Base-by-base conservation (phyloP, 1,140 invertebrate genomes). In the Drosophila willistoni region DNA sequence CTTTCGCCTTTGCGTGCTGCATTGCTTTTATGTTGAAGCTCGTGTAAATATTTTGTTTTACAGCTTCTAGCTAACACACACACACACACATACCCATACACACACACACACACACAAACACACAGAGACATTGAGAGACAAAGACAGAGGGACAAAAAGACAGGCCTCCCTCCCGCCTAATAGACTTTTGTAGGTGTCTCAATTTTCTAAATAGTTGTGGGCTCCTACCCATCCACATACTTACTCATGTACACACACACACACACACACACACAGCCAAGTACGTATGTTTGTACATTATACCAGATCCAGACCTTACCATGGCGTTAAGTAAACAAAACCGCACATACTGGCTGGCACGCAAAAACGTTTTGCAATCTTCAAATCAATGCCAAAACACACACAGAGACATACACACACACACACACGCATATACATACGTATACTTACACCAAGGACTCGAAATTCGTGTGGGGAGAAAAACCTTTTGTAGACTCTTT, bases 1-100 rank as follows among this genome's bases (percentile, higher is more conserved):
- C 29, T 44, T 22, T 60, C 29, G 56, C 59, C 73, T 68, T 89
- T 77, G 83, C 79, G 79, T 86, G 79, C 67, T 69, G 69, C 17
- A 67, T 29, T 44, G 79, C 79, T 79, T 79, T 79, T 73, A 79
- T 79, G 76, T 79, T 79, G 64, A 64, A 75, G 80, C 76, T 80
- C 83, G 83, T 87, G 83, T 87, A 87, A 87, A 87, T 87, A 87
- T 87, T 87, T 87, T 87, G 84, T 83, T 87, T 87, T 87, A 87
- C 79, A 87, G 83, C 83, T 77, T 65, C 75, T 72, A 86, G 65
- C 71, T 79, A 69, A 73, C 66, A 71, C 64, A 54, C 71, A 68
- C 44, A 63, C 36, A 67, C 63, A 60, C 59, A 55, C 56, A 33
- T 33, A 41, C 19, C 10, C n/a, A 51, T 6, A 51, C 71, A 82